Conservation (phyloP, 2,888 invertebrate genomes). For the Pandemis cinnamomeana region DNA sequence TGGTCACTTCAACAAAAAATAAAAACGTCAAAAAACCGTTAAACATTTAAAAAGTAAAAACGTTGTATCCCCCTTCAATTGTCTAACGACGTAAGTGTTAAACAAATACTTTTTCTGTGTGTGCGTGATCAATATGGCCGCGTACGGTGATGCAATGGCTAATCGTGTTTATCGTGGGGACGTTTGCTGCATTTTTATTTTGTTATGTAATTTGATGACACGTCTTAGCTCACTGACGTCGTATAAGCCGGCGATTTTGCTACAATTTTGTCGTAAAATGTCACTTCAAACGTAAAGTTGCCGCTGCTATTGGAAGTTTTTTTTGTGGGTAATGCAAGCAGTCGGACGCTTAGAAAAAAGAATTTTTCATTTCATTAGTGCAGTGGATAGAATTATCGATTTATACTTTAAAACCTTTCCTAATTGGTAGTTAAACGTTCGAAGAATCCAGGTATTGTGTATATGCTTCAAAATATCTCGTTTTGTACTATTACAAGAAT, state of each 20-base stretch:
- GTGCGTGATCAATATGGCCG: slow-evolving; percentile 45
- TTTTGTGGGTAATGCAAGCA: background rate
- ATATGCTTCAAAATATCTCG: too few species aligned
- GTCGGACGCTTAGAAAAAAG: background rate
- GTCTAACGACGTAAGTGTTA: slow-evolving; percentile 19
- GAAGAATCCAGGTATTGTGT: background rate
- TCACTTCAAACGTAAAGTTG: background rate
- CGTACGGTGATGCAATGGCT: slow-evolving; percentile 72
- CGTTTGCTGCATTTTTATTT: slow-evolving; percentile 69
- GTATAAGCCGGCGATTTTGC: background rate
- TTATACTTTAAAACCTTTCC: too few species aligned
- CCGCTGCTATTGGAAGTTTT: background rate
- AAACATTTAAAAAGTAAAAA: slow-evolving; percentile 6
- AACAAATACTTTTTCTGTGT: slow-evolving; percentile 40
- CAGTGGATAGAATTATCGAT: background rate
- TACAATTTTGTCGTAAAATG: background rate
- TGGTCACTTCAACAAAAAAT: background rate
- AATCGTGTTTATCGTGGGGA: slow-evolving; percentile 74
- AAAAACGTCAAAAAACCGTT: background rate
- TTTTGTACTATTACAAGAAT: background rate
- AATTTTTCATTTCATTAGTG: background rate
- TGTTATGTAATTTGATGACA: slow-evolving; percentile 55
- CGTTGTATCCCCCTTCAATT: slow-evolving; percentile 34
- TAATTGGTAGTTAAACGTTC: background rate
- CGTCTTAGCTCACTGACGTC: slow-evolving; percentile 21